Conservation (phyloP, 2,888 invertebrate species). For the Nymphalis polychloros region DNA sequence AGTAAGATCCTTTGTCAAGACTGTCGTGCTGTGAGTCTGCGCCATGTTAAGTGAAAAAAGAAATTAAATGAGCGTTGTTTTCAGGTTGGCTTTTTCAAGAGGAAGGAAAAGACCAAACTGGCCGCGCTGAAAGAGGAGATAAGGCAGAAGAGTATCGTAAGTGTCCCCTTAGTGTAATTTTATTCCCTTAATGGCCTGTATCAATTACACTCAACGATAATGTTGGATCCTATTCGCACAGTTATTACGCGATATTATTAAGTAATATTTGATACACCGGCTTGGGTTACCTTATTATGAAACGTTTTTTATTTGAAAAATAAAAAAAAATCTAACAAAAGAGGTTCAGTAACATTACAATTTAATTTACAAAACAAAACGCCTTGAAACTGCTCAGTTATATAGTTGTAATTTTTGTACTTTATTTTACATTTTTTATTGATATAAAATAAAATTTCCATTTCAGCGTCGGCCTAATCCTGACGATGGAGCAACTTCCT, state of each 20-base stretch:
- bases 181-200: slow-evolving; percentile 14
- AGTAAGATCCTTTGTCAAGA: neutral
- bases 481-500: neutral
- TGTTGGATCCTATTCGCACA: neutral
- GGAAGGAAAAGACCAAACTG: slow-evolving; percentile 57
- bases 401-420: no score
- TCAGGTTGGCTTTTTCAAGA: slow-evolving; percentile 65
- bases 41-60: slow-evolving; percentile 26
- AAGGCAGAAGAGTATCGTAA: slow-evolving; percentile 53
- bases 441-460: neutral
- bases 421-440: no score
- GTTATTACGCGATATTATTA: neutral
- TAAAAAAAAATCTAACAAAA: no score
- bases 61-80: slow-evolving; percentile 40
- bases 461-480: slow-evolving; percentile 5
- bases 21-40: slow-evolving; percentile 6
- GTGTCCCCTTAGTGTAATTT: slow-evolving; percentile 37
- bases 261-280: no score
- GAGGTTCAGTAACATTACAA: no score
- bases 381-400: neutral
- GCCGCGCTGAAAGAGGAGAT: slow-evolving; percentile 48
- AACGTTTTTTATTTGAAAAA: no score
- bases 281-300: no score
- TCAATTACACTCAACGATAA: slow-evolving; percentile 21
- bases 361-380: no score